Conservation (phyloP, 2,113 vertebrate genomes). For the Empidonax alnorum region DNA sequence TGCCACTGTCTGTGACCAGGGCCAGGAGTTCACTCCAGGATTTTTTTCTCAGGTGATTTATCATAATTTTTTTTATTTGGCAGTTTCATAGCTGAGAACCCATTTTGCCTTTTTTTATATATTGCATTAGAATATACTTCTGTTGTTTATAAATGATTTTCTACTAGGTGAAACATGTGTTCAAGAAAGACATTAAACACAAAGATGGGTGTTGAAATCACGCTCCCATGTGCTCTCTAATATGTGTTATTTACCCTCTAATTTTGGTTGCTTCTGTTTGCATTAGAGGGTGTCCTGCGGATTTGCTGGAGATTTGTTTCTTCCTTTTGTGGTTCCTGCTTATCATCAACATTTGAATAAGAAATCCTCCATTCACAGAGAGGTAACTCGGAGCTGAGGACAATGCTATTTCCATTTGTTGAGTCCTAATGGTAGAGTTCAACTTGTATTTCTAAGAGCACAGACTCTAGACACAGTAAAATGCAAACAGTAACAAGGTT, state of each 20-base stretch:
- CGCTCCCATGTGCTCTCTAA: background rate
- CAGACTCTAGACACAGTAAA: background rate
- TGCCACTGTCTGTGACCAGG: background rate
- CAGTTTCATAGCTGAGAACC: background rate
- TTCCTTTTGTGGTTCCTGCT: background rate
- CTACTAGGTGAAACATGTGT: background rate
- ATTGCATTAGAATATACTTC: background rate
- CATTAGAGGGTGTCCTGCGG: background rate
- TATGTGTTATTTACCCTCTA: background rate
- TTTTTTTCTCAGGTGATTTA: slow-evolving; percentile 31
- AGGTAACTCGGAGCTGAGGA: background rate
- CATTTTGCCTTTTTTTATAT: background rate
- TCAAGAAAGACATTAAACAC: background rate
- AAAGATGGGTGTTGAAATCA: background rate
- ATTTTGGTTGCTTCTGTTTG: slow-evolving; percentile 4
- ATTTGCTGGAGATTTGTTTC: background rate
- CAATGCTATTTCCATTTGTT: background rate
- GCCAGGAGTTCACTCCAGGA: background rate
- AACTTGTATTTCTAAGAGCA: background rate
- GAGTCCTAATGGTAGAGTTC: background rate
- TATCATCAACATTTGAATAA: background rate
- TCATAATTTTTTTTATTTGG: background rate
- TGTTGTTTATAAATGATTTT: background rate
- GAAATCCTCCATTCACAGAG: background rate
- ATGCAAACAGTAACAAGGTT: background rate